These are phyloP conservation scores for Drosophila ogumai DNA, from an alignment of 1,140 invertebrate genomes.

Conservation along the genomic window DNA sequence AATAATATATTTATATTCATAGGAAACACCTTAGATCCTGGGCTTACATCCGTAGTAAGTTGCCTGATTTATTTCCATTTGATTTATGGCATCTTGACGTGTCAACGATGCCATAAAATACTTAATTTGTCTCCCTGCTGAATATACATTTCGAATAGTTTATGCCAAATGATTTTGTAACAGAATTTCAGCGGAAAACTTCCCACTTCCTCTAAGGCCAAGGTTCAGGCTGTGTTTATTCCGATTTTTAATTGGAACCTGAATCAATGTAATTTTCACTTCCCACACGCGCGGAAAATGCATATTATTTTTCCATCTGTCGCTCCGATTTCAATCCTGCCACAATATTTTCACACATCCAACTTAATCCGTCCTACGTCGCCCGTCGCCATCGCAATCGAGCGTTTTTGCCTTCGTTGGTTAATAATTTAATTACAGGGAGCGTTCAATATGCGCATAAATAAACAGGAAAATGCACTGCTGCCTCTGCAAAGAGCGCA, in stretches of 20 bases:
- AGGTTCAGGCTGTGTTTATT: neutral
- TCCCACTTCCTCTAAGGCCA: neutral
- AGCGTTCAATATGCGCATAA: conserved; percentile 72
- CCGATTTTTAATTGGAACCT: conserved; percentile 1
- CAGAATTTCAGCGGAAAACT: neutral
- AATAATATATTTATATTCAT: neutral
- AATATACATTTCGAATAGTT: conserved; percentile 4
- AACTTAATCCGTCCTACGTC: conserved; percentile 1
- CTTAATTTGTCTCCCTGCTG: neutral
- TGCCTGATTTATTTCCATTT: neutral
- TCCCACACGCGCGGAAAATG: conserved; percentile 1
- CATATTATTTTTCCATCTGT: neutral
- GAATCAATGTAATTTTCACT: neutral
- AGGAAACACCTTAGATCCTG: neutral
- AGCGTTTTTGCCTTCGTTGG: conserved; percentile 19
- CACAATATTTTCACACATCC: conserved; percentile 41
- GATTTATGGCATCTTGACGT: neutral
- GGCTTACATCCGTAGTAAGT: neutral
- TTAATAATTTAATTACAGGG: conserved; percentile 70
- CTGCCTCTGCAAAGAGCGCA: neutral
- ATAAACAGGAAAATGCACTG: conserved; percentile 55
- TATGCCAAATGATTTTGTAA: neutral
- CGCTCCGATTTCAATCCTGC: conserved; percentile 19
- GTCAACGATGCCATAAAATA: neutral
- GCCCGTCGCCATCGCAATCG: neutral